Evolutionary conservation across 2,888 invertebrate species (phyloP).

Genomic region (Caenorhabditis sp.): DNA sequence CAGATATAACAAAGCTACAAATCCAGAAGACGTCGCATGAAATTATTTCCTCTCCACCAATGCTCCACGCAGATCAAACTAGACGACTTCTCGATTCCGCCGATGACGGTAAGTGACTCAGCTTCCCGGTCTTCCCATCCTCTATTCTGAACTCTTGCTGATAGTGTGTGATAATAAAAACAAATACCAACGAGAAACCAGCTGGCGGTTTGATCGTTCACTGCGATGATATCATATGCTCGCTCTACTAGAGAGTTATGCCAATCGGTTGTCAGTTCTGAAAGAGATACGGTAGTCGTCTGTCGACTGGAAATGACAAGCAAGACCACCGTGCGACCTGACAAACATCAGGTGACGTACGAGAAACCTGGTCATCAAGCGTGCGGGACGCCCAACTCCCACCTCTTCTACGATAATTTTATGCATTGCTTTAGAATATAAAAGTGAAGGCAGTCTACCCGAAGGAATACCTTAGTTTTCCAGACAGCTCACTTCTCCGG

Average conservation of each 20-base stretch:
- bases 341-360: conserved; percentile 57
- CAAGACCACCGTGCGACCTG: conserved; percentile 44
- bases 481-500: background rate
- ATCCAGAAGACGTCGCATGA: background rate
- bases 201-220: conserved; percentile 23
- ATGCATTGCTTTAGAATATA: conserved; percentile 35
- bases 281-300: background rate
- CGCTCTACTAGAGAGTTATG: background rate
- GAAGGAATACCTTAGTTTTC: conserved; percentile 1
- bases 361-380: conserved; percentile 29
- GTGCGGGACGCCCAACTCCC: conserved; percentile 19
- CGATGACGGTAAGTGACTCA: conserved; percentile 26
- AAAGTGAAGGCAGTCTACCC: conserved; percentile 3
- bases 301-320: conserved; percentile 17
- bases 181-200: conserved; percentile 21
- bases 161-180: conserved; percentile 12
- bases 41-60: too few relatives aligned
- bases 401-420: conserved; percentile 12
- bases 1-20: background rate
- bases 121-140: conserved; percentile 26
- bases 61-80: background rate
- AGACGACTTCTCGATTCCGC: background rate
- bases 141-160: background rate
- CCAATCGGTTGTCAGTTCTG: conserved; percentile 27
- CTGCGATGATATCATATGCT: conserved; percentile 33